These are phyloP conservation scores for Chrysotoxum bicinctum DNA, from an alignment of 2,888 invertebrate species.

Conservation along the genomic window DNA sequence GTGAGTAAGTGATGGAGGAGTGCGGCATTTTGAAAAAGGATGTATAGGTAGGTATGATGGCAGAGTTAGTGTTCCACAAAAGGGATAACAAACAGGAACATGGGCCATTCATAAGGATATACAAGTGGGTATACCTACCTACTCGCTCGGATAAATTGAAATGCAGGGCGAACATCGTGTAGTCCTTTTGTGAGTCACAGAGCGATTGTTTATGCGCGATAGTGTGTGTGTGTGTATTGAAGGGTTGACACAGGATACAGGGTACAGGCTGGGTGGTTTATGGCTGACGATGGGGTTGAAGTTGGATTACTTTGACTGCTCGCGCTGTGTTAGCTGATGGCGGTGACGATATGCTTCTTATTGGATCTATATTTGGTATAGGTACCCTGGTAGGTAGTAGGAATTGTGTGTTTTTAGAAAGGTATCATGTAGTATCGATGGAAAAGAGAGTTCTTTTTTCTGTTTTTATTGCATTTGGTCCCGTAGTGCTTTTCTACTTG, in stretches of 20 bases:
- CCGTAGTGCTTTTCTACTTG: conserved; percentile 58
- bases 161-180: conserved; percentile 68
- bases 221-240: conserved; percentile 30
- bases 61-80: conserved; percentile 73
- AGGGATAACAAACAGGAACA: conserved; percentile 73
- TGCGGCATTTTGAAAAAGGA: conserved; percentile 37
- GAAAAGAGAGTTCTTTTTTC: conserved; percentile 10
- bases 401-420: conserved; percentile 49
- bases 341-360: conserved; percentile 72
- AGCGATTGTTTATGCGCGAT: conserved; percentile 13
- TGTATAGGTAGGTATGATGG: conserved; percentile 48
- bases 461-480: conserved; percentile 55
- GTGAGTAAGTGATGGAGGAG: conserved; percentile 16
- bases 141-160: conserved; percentile 63
- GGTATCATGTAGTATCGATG: conserved; percentile 31
- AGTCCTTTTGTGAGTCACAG: conserved; percentile 66
- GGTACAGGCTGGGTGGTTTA: background rate
- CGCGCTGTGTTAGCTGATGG: conserved; percentile 70
- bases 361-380: conserved; percentile 60
- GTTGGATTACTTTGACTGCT: conserved; percentile 70
- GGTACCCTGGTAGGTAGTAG: background rate
- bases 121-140: conserved; percentile 36
- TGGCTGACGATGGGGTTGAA: conserved; percentile 46
- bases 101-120: conserved; percentile 72
- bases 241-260: conserved; percentile 48